Base-by-base conservation (phyloP, 1,140 invertebrate genomes). In the Asbolus verrucosus region DNA sequence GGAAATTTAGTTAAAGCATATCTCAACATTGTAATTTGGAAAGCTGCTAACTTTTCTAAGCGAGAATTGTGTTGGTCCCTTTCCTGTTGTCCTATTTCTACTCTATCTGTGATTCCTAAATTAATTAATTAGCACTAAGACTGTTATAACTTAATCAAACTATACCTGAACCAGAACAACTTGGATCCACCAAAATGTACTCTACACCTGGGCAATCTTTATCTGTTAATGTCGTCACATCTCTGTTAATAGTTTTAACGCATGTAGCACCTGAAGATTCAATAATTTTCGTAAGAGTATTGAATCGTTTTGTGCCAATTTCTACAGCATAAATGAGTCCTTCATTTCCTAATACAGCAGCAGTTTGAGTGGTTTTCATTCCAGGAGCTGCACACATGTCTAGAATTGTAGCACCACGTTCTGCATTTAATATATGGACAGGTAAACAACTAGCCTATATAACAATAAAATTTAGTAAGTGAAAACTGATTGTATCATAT, bases 351-450 rank as follows among this genome's bases (percentile, higher is more conserved):
- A 97, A 87, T 5, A 92, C 82, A 19, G 94, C 90, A 54, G 95
- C 94, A 13, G 96, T 80, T 83, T 97, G 93, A 9, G 91, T 89
- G 0, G 96, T 95, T 82, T 98, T 99, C 91, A 97, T 97, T 31
- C 97, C 97, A 6, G 97, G 97, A 16, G 96, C 96, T 6, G 96
- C 94, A 84, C 96, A 98, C 86, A 94, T 92, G 81, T 99, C 97
- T 30, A 98, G 79, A 1, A 96, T 89, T 6, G 84, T 82, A 73
- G 89, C 87, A 2, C 89, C 90, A 6, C 86, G 78, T 14, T 86
- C 80, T 21, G 95, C 91, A 50, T 89, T 84, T 6, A 98, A 78
- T 9, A 95, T 79, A 74, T 89, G 86, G 1, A 91, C 88, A 6
- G 95, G 88, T 69, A 98, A 80, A 81, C 95, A 95, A 78, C 95